A percentile compares a stretch with the other conserved stretches of the same genome.
Conservation (phyloP, 2,113 vertebrate species). For the Pseudorectes ferrugineus region DNA sequence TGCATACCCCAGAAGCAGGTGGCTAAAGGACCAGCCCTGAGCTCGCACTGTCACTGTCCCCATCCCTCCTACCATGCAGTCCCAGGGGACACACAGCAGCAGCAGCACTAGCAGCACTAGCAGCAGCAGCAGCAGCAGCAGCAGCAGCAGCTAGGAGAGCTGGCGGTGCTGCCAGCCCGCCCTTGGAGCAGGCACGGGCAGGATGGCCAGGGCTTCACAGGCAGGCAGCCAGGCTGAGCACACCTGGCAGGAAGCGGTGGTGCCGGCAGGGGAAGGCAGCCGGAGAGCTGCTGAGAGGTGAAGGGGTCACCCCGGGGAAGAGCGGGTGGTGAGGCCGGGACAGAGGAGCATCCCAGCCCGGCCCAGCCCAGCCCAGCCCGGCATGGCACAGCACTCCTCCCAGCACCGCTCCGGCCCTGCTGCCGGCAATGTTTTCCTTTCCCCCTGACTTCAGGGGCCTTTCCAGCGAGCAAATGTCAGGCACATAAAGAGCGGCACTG, state of each 20-base stretch:
- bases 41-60: background rate
- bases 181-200: background rate
- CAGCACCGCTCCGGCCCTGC: background rate
- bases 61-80: rapidly evolving
- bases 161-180: background rate
- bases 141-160: background rate
- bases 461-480: constrained; percentile 68
- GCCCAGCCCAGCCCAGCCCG: background rate
- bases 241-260: constrained; percentile 42
- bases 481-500: constrained; percentile 68
- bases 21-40: background rate
- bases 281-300: constrained; percentile 34
- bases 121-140: background rate
- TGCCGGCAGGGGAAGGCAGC: constrained; percentile 16
- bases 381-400: constrained; percentile 2
- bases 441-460: constrained; percentile 33
- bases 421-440: constrained; percentile 62
- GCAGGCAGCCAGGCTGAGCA: constrained; percentile 51
- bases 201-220: constrained; percentile 25
- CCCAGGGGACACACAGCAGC: background rate
- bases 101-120: too few species aligned
- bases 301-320: constrained; percentile 49
- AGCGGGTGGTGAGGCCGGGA: background rate
- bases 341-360: background rate
- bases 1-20: background rate